Evolutionary conservation across 2,113 vertebrate genomes (phyloP).

Genomic region (Lycaon pictus): DNA sequence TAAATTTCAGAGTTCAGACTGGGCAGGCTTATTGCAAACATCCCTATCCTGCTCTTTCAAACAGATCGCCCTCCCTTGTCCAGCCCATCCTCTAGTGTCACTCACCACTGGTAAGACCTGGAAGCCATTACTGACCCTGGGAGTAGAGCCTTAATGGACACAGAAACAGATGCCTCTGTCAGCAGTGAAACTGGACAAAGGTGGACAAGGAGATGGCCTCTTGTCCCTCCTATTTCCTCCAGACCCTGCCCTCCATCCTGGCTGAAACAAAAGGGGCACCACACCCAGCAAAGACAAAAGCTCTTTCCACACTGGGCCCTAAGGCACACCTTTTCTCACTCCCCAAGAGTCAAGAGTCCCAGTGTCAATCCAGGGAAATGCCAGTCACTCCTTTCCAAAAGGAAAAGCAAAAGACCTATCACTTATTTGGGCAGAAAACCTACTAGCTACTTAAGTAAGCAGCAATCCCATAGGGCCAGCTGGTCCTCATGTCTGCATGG

Average conservation of each 20-base stretch:
- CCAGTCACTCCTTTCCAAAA: neutral
- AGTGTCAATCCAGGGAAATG: neutral
- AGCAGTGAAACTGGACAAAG: neutral
- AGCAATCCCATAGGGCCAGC: neutral
- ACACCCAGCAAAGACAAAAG: neutral
- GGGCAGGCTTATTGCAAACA: neutral
- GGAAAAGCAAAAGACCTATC: neutral
- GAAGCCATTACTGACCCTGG: neutral
- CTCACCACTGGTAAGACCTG: neutral
- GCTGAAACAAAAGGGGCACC: neutral
- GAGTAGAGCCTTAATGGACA: neutral
- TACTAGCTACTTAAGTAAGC: neutral
- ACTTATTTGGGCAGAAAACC: neutral
- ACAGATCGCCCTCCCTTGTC: neutral
- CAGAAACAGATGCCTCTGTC: constrained; percentile 33
- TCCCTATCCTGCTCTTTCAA: neutral
- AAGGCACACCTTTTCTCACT: neutral
- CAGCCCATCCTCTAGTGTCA: neutral
- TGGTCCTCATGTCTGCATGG: too few relatives aligned
- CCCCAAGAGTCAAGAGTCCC: neutral
- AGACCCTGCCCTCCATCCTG: neutral
- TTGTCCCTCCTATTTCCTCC: neutral
- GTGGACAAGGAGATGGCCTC: neutral
- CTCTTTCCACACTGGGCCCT: neutral
- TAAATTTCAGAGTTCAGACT: neutral